Conservation (phyloP, 1,140 invertebrate species). For the Rhyzopertha dominica region DNA sequence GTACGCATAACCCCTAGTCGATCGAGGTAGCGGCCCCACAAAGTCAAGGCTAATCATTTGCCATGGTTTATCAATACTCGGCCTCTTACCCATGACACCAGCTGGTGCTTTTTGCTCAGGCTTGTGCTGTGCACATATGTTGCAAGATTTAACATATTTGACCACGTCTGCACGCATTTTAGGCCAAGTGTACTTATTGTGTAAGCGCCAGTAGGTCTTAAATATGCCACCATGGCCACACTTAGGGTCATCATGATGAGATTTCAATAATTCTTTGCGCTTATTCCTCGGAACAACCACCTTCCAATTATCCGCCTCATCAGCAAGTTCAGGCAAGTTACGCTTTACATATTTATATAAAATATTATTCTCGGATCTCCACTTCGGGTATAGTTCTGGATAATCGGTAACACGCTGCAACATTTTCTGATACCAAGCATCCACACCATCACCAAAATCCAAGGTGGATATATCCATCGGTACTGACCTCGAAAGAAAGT, state of each 20-base stretch:
- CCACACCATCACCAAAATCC: too few relatives aligned
- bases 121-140: constrained; percentile 4
- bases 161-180: constrained; percentile 15
- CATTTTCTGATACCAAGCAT: too few relatives aligned
- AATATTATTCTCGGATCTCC: constrained; percentile 5
- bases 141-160: constrained; percentile 7
- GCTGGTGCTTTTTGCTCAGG: background rate
- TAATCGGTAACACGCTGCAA: too few relatives aligned
- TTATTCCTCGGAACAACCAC: constrained; percentile 6
- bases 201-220: constrained; percentile 7
- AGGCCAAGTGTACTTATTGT: constrained; percentile 12
- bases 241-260: constrained; percentile 3
- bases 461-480: too few relatives aligned
- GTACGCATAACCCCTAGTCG: constrained; percentile 1
- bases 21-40: constrained; percentile 4
- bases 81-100: constrained; percentile 4
- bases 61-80: constrained; percentile 7
- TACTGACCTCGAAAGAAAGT: too few relatives aligned
- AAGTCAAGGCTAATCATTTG: constrained; percentile 19
- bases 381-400: too few relatives aligned
- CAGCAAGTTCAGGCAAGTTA: background rate
- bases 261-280: constrained; percentile 1
- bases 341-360: constrained; percentile 8
- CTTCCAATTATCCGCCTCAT: constrained; percentile 2
- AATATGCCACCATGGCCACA: constrained; percentile 5